Conservation (phyloP, 2,113 vertebrate species). For the Peromyscus polionotus region DNA sequence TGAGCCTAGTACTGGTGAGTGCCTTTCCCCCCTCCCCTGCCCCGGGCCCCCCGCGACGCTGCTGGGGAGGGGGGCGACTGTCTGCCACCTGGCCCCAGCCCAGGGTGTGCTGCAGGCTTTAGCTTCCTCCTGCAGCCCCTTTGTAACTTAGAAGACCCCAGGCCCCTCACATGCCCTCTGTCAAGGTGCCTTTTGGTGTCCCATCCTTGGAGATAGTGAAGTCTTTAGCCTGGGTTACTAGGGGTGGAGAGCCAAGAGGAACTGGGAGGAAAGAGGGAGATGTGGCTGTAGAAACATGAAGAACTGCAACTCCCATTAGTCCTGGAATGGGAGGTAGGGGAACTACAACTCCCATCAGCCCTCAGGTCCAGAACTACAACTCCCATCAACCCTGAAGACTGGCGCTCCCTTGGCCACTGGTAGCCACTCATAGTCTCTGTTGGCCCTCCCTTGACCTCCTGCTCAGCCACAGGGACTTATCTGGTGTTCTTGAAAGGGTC, state of each 20-base stretch:
- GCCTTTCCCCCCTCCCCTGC: conserved; percentile 85
- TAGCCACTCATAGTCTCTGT: not conserved
- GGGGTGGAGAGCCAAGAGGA: conserved; percentile 29
- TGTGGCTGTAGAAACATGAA: conserved; percentile 47
- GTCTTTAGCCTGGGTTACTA: conserved; percentile 57
- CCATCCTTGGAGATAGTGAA: conserved; percentile 61
- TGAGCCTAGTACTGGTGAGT: conserved; percentile 97
- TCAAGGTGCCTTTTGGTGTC: conserved; percentile 20
- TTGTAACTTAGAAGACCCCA: not conserved
- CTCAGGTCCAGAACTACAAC: conserved; percentile 63
- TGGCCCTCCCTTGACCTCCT: not conserved
- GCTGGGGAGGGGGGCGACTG: conserved; percentile 79
- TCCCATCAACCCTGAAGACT: conserved; percentile 55
- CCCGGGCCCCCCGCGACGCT: conserved; percentile 69
- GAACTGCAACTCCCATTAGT: conserved; percentile 68
- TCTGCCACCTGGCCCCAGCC: conserved; percentile 56
- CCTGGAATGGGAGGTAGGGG: not conserved
- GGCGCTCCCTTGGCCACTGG: not conserved
- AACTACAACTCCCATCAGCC: conserved; percentile 73
- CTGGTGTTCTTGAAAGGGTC: not conserved
- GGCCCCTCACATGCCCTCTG: not conserved
- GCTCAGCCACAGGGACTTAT: not conserved
- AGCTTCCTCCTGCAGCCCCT: conserved; percentile 26
- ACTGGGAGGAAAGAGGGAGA: conserved; percentile 5
- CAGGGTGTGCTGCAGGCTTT: conserved; percentile 42